These are phyloP conservation scores for Exephanes ischioxanthus DNA, from an alignment of 2,888 invertebrate genomes.

Conservation along the genomic window DNA sequence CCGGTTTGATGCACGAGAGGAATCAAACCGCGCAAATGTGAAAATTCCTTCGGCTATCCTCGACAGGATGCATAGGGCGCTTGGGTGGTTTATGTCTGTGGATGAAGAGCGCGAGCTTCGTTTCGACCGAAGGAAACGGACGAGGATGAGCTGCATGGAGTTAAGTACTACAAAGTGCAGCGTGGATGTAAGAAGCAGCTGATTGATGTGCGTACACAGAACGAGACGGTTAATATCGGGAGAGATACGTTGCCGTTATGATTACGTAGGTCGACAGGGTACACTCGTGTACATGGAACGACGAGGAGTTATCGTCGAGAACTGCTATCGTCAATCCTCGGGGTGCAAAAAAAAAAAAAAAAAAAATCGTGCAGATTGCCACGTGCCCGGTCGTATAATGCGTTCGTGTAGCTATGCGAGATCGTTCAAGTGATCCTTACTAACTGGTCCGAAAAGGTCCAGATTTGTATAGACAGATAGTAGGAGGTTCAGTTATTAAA, in stretches of 20 bases:
- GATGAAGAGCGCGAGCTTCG: neutral
- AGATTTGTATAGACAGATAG: too few relatives aligned
- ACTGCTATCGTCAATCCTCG: constrained; percentile 4
- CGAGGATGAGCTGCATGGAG: constrained; percentile 1
- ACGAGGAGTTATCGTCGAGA: constrained; percentile 40
- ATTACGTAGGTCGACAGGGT: constrained; percentile 52
- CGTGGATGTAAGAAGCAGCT: constrained; percentile 46
- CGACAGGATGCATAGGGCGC: constrained; percentile 19
- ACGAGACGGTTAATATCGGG: constrained; percentile 46
- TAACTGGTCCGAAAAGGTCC: neutral
- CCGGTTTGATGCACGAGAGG: neutral
- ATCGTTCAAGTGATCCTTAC: neutral
- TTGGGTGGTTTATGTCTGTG: neutral
- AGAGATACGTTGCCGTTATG: constrained; percentile 59
- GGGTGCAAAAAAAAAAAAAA: neutral
- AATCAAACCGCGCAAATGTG: neutral
- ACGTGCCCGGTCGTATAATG: neutral
- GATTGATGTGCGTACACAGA: constrained; percentile 64
- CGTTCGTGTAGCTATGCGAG: neutral
- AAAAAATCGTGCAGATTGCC: constrained; percentile 16
- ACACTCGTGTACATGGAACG: constrained; percentile 1
- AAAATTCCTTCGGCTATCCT: constrained; percentile 12
- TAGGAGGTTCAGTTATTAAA: too few relatives aligned
- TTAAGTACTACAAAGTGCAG: constrained; percentile 24
- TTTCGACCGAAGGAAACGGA: neutral